Base-by-base conservation (phyloP, 1,140 invertebrate genomes). In the Drosophila albomicans region DNA sequence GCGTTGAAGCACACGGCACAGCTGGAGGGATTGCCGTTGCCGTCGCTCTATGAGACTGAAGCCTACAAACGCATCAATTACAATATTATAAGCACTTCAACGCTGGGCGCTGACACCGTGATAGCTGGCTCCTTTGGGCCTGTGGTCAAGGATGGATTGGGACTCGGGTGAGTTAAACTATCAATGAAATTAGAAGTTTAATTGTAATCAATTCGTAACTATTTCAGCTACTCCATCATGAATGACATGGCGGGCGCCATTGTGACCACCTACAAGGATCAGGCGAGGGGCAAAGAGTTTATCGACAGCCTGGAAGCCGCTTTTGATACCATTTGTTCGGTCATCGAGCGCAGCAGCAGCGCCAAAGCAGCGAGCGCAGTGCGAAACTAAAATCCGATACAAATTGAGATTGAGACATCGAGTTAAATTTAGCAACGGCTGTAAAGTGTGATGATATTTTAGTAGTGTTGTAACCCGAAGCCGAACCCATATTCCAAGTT, bases 51-150 rank as follows among this genome's bases (percentile, higher is more conserved):
- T 92, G 93, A 94, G 62, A 97, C 98, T 91, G 95, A 95, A 57
- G 96, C 96, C 41, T 99, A 98, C 92, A 92, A 94, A 30, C 93
- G 93, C 71, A 95, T 99, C 48, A 99, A 99, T 93, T 95, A 98
- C 75, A 98, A 97, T 87, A 96, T 98, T 68, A 92, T 99, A n/a
- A 99, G 98, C 46, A 99, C 99, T 0, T 99, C 98, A 16, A 99
- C 98, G 4, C 93, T 99, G 11, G 96, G 96, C 1, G 98, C 98
- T 73, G 96, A 97, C n/a, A 95, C 95, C 75, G 95, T 99, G n/a
- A 91, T 95, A 64, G 95, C 96, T 41, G 99, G 99, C 20, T 98
- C 97, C 5, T 99, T 99, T 94, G 98, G 97, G 1, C 98, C 99
- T 5, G 98, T 99, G 11, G 95, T 97, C 1, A 92, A 94, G 20